Base-by-base conservation (phyloP, 2,797 vertebrate species). In the Acipenser oxyrinchus region DNA sequence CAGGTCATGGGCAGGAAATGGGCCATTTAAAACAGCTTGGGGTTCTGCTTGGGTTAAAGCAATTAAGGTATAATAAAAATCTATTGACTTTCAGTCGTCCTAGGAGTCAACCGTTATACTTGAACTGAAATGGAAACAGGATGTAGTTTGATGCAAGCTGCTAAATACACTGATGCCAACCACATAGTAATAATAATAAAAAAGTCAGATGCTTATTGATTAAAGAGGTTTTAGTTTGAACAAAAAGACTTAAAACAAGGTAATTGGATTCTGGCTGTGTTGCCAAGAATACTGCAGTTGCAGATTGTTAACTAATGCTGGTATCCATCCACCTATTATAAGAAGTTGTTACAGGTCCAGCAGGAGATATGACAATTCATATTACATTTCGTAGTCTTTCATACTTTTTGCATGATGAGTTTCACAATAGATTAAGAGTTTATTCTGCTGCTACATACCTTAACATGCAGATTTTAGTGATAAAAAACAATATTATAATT, bases 361-460 rank as follows among this genome's bases (percentile, higher is more conserved):
- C 68, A 66, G 68, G 68, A 69, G 62, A 66, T 69, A 12, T 50
- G 37, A 48, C 58, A 60, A 70, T 52, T 65, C 59, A 10, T 13
- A 23, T 63, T 65, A 65, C 37, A 37, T 37, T 5, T 4, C 3
- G 3, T 37, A 37, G 37, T 37, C 37, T 37, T n/a, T n/a, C n/a
- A n/a, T n/a, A 18, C 37, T 37, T 37, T 37, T 37, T 37, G 37
- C 37, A 37, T 37, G 5, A 37, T 5, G 37, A 37, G 37, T 37
- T 37, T 37, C 37, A 37, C 37, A 37, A 37, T 4, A 37, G 37
- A 37, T 37, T 37, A 37, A 37, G 37, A 37, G 37, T 37, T 37
- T 37, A 37, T 37, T 4, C 37, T 5, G 37, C 37, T 37, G 37
- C 37, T 37, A 37, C 37, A 37, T 37, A 37, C 37, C 37, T 37